These are phyloP conservation scores for Ellobius talpinus DNA, from an alignment of 2,113 vertebrate genomes.

Conservation along the genomic window DNA sequence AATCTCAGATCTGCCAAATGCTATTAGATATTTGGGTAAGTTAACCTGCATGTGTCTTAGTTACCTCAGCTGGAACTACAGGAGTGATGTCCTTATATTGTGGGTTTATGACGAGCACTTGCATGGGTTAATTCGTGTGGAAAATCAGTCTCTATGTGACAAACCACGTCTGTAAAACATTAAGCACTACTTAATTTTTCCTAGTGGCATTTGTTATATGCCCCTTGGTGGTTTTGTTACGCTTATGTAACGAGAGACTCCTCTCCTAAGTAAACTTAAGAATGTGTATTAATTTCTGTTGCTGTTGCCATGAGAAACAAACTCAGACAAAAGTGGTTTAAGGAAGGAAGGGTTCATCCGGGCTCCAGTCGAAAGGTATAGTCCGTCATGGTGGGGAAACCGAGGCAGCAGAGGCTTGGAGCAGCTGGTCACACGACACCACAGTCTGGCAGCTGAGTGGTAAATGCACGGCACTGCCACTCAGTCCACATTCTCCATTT, in stretches of 20 bases:
- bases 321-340: too few species aligned
- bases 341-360: background rate
- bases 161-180: background rate
- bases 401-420: background rate
- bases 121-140: background rate
- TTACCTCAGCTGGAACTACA: background rate
- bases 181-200: background rate
- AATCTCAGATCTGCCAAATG: background rate
- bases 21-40: background rate
- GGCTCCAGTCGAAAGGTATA: background rate
- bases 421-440: background rate
- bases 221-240: slow-evolving; percentile 8
- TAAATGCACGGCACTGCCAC: rapidly evolving
- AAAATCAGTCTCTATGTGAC: background rate
- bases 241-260: background rate
- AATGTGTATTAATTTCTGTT: background rate
- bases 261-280: background rate
- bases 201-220: background rate
- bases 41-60: background rate
- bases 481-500: background rate
- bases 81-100: background rate
- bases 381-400: background rate
- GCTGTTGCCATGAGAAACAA: background rate
- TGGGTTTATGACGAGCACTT: background rate
- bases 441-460: background rate